These are phyloP conservation scores for Microplitis manilae DNA, from an alignment of 2,888 invertebrate genomes.

Conservation along the genomic window DNA sequence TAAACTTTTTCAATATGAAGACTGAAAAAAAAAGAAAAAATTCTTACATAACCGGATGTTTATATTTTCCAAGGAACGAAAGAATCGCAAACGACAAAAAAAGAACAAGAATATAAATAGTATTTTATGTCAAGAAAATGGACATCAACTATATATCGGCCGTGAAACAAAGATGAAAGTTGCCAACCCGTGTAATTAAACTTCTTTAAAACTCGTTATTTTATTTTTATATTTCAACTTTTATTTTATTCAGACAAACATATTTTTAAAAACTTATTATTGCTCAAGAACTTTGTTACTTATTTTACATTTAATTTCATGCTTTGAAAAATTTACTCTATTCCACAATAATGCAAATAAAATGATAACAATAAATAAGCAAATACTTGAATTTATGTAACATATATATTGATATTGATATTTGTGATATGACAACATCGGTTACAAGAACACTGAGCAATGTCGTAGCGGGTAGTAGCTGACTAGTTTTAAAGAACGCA, in stretches of 20 bases:
- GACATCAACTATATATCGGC: conserved; percentile 64
- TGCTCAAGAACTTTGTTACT: background rate
- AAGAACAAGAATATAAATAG: conserved; percentile 1
- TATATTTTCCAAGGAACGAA: conserved; percentile 1
- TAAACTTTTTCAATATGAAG: background rate
- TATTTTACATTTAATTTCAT: conserved; percentile 14
- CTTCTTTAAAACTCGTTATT: conserved; percentile 52
- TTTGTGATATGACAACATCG: background rate
- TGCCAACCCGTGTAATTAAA: conserved; percentile 71
- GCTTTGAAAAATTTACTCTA: conserved; percentile 7
- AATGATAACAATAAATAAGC: background rate
- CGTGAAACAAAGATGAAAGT: conserved; percentile 71
- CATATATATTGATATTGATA: background rate
- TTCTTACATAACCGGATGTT: background rate
- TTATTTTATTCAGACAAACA: conserved; percentile 28
- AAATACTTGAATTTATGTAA: background rate
- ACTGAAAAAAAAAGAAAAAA: background rate
- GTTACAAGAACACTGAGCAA: background rate
- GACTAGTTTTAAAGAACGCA: background rate
- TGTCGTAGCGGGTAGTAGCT: background rate
- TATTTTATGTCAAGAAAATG: conserved; percentile 11
- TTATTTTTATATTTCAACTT: conserved; percentile 44
- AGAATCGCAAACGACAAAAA: conserved; percentile 11
- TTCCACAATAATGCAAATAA: background rate
- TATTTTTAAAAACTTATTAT: conserved; percentile 20